Evolutionary conservation across 1,140 invertebrate genomes (phyloP).

Genomic region (Tetragonula clypearis): DNA sequence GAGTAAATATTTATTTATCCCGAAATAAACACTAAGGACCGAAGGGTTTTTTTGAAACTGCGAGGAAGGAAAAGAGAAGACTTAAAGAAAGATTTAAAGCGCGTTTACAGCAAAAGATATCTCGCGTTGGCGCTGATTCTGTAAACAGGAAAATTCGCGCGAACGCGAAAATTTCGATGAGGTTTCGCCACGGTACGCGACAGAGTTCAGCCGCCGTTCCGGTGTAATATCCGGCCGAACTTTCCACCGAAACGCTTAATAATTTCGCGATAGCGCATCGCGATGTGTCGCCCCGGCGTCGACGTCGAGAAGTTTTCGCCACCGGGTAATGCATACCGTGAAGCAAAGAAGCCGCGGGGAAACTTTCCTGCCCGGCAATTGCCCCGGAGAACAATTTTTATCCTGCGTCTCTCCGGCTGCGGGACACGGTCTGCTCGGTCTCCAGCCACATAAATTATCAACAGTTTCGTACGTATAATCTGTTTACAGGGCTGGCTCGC

Average conservation of each 20-base stretch:
- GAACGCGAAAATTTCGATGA: conserved; percentile 6
- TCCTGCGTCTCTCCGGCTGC: not conserved
- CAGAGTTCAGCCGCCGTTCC: too few species aligned
- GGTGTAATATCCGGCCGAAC: conserved; percentile 33
- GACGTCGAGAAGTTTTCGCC: not conserved
- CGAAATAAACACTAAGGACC: too few species aligned
- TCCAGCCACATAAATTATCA: conserved; percentile 49
- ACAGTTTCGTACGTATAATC: conserved; percentile 49
- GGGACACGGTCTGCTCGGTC: not conserved
- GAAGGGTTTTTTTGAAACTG: too few species aligned
- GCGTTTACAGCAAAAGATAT: not conserved
- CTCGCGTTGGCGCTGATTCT: too few species aligned
- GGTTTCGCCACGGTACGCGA: too few species aligned
- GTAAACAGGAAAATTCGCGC: not conserved
- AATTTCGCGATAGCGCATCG: conserved; percentile 19
- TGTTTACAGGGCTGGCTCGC: conserved; percentile 48
- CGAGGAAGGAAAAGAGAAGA: not conserved
- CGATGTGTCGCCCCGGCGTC: not conserved
- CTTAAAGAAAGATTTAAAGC: not conserved
- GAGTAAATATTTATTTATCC: too few species aligned
- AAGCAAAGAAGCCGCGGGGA: conserved; percentile 8
- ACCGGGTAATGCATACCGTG: conserved; percentile 20
- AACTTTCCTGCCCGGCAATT: conserved; percentile 22
- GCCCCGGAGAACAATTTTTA: conserved; percentile 44
- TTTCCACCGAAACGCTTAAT: conserved; percentile 23